A percentile compares a stretch with the other conserved stretches of the same genome.
These are phyloP conservation scores for Seriola quinqueradiata DNA, from an alignment of 2,113 vertebrate genomes.

Conservation along the genomic window DNA sequence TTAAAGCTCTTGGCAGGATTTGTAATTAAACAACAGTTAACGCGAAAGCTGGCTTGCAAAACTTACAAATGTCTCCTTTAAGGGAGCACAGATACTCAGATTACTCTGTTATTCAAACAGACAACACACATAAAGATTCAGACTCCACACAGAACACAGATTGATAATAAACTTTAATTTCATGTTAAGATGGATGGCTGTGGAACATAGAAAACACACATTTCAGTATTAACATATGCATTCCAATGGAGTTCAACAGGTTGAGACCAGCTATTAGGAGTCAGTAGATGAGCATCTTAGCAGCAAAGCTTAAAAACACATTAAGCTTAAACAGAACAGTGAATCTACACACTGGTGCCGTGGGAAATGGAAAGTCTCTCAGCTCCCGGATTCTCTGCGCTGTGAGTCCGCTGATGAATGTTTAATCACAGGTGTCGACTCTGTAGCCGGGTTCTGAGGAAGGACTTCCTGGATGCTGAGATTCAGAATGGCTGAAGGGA, in stretches of 20 bases:
- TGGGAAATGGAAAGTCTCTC: slow-evolving; percentile 17
- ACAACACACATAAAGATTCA: neutral
- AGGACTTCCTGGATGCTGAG: slow-evolving; percentile 43
- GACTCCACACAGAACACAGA: slow-evolving; percentile 16
- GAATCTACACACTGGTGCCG: slow-evolving; percentile 47
- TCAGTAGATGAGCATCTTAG: slow-evolving; percentile 66
- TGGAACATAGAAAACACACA: slow-evolving; percentile 87
- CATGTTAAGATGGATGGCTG: slow-evolving; percentile 85
- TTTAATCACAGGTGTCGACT: neutral
- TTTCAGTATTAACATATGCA: slow-evolving; percentile 86
- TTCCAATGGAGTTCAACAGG: slow-evolving; percentile 79
- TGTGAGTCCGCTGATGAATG: slow-evolving; percentile 55
- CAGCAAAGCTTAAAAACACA: slow-evolving; percentile 68
- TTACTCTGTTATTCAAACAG: too few species aligned
- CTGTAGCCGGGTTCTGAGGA: slow-evolving; percentile 47
- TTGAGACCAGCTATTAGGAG: slow-evolving; percentile 72
- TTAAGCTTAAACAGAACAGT: slow-evolving; percentile 37
- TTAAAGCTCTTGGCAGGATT: too few species aligned
- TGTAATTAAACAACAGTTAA: too few species aligned
- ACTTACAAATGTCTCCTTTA: too few species aligned
- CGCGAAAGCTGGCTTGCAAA: too few species aligned
- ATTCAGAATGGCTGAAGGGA: slow-evolving; percentile 38
- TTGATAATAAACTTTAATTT: slow-evolving; percentile 87
- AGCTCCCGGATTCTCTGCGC: slow-evolving; percentile 52
- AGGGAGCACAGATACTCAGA: too few species aligned